Evolutionary conservation across 2,797 vertebrate species (phyloP), one percentile per base, ranked within the genome.

Genomic region (Numenius phaeopus): DNA sequence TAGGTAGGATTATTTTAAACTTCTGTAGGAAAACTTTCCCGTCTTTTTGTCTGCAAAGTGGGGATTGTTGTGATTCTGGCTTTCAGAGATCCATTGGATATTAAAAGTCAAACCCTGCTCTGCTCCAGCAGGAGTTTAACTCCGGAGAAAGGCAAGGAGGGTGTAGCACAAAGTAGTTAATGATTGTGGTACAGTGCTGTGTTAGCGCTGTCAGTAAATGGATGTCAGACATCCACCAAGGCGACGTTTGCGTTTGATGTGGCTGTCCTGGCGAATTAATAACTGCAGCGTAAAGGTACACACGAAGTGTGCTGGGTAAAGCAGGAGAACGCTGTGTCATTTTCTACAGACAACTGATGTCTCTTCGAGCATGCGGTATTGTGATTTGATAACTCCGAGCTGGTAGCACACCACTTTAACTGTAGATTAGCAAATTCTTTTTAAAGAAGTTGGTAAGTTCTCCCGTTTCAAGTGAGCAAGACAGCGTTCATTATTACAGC

Each of bases 391-490:
- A 87, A 11, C 80, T 93, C 70, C 10, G 46, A 89, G 88, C 54
- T 69, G 87, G 73, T 22, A 65, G 80, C 71, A 50, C 42, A 75
- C 65, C 70, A 32, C 88, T 98, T 95, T 76, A 76, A 72, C 89
- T 85, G 94, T 77, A 91, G 90, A 61, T 92, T 90, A 97, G 83
- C 42, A 29, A 93, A 72, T 92, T 95, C 95, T 95, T 94, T 93
- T 92, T 81, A 66, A 94, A 96, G 90, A 85, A 97, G 92, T 96
- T 20, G 19, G 64, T 97, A 83, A 94, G 96, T 97, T 96, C 95
- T 97, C 91, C 59, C 84, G 40, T 93, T 93, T 97, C 91, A 94
- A 97, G 94, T 18, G 84, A 95, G 85, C 44, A 57, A 92, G 83
- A 75, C 92, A 71, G 72, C 90, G 29, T 92, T 97, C 94, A 47